These are phyloP conservation scores for Patella depressa DNA, from an alignment of 2,888 invertebrate species.

Conservation along the genomic window DNA sequence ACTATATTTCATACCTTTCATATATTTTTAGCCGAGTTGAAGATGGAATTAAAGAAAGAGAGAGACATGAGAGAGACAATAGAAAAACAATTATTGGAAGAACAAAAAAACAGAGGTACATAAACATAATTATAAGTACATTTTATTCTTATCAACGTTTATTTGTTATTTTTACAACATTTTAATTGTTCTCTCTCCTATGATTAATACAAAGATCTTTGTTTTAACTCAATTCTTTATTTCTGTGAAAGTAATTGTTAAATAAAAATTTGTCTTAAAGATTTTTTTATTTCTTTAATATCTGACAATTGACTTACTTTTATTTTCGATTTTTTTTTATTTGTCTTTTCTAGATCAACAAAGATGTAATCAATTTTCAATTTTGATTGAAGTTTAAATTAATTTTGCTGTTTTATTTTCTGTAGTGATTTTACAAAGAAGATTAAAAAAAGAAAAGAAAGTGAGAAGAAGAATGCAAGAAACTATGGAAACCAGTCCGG, in stretches of 20 bases:
- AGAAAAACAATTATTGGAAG: slow-evolving; percentile 92
- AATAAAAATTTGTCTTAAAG: too few relatives aligned
- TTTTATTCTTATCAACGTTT: too few relatives aligned
- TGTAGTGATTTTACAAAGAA: slow-evolving; percentile 50
- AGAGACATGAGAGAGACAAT: slow-evolving; percentile 93
- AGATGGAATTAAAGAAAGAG: slow-evolving; percentile 94
- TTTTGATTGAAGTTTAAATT: not conserved
- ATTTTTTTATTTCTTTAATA: not conserved
- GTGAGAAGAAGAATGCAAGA: slow-evolving; percentile 46
- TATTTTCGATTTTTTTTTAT: not conserved
- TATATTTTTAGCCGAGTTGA: slow-evolving; percentile 88
- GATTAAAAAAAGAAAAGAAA: slow-evolving; percentile 54
- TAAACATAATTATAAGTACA: too few relatives aligned
- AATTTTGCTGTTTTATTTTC: not conserved
- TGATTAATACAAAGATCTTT: not conserved
- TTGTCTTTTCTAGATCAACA: not conserved
- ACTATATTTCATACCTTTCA: not conserved
- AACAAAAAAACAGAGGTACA: slow-evolving; percentile 92
- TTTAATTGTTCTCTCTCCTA: not conserved
- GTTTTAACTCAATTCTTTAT: not conserved
- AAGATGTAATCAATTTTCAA: not conserved
- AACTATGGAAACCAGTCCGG: slow-evolving; percentile 24
- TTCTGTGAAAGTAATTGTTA: too few relatives aligned
- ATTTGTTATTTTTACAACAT: not conserved
- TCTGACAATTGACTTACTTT: slow-evolving; percentile 17